Conservation (phyloP, 2,888 invertebrate genomes). For the Drosophila macrospina region DNA sequence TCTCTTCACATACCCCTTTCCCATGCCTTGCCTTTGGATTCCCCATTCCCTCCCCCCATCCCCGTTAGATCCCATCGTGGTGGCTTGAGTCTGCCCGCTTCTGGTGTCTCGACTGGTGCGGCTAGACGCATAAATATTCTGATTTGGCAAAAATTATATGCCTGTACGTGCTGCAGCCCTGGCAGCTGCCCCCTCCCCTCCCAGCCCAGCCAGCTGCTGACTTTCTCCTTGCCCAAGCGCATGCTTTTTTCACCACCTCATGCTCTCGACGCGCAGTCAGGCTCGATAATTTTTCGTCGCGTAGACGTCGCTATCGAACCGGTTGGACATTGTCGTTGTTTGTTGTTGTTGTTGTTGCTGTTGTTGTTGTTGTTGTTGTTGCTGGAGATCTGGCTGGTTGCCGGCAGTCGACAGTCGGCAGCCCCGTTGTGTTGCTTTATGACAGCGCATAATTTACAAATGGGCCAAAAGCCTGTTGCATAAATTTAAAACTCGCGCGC, state of each 20-base stretch:
- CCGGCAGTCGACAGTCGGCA: constrained; percentile 23
- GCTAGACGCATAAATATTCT: constrained; percentile 83
- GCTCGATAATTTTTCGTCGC: constrained; percentile 68
- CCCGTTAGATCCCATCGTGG: background rate
- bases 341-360: background rate
- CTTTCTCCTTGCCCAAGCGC: background rate
- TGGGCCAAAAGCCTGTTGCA: constrained; percentile 80
- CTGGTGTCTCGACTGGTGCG: constrained; percentile 48
- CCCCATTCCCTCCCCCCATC: background rate
- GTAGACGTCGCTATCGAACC: constrained; percentile 50
- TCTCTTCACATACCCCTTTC: too few relatives aligned
- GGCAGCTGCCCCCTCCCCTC: too few relatives aligned
- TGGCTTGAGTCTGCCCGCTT: too few relatives aligned
- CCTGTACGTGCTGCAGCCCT: constrained; percentile 69
- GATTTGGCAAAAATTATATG: constrained; percentile 82
- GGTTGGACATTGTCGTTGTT: constrained; percentile 41
- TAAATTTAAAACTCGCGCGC: constrained; percentile 63
- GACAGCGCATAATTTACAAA: constrained; percentile 80
- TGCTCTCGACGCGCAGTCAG: constrained; percentile 20
- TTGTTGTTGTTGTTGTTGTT: constrained; percentile 6
- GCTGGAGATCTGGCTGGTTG: constrained; percentile 17
- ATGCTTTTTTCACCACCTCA: constrained; percentile 7
- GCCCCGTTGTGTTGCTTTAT: constrained; percentile 67
- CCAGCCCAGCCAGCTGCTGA: background rate
- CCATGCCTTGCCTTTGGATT: constrained; percentile 1